Conservation (phyloP, 2,113 vertebrate genomes). For the Ageneiosus marmoratus region DNA sequence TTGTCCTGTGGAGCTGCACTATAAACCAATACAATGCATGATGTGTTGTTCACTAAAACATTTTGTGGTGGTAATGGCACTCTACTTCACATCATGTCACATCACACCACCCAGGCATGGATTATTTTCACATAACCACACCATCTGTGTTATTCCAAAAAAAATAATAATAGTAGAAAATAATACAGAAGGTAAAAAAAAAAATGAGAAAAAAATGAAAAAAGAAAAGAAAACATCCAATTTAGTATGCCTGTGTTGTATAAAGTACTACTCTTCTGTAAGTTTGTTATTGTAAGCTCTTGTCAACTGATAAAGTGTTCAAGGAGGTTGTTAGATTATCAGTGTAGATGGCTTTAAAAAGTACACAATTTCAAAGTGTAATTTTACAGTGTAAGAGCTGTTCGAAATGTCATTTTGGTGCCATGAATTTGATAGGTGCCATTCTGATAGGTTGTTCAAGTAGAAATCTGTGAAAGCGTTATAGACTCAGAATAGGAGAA, state of each 20-base stretch:
- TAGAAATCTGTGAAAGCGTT: background rate
- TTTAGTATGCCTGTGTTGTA: background rate
- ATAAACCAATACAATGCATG: too few species aligned
- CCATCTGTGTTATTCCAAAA: background rate
- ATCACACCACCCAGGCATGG: too few species aligned
- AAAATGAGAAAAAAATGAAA: too few species aligned
- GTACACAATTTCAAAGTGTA: background rate
- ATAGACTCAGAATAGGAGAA: background rate
- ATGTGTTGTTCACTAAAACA: too few species aligned
- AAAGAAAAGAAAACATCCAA: background rate
- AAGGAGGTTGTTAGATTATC: background rate
- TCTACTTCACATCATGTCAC: background rate
- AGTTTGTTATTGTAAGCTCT: background rate
- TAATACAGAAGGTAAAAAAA: too few species aligned
- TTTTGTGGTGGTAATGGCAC: too few species aligned
- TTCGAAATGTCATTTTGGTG: background rate
- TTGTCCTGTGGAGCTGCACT: too few species aligned
- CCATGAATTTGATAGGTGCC: background rate
- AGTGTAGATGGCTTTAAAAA: background rate
- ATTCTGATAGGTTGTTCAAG: background rate
- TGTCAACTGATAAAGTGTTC: too few species aligned
- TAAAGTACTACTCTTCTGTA: background rate
- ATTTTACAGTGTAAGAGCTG: background rate
- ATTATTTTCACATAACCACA: too few species aligned
- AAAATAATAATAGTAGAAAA: too few species aligned